A percentile compares a stretch with the other conserved stretches of the same genome.
Evolutionary conservation across 1,140 invertebrate genomes (phyloP).

Genomic region (Zaprionus ghesquierei): DNA sequence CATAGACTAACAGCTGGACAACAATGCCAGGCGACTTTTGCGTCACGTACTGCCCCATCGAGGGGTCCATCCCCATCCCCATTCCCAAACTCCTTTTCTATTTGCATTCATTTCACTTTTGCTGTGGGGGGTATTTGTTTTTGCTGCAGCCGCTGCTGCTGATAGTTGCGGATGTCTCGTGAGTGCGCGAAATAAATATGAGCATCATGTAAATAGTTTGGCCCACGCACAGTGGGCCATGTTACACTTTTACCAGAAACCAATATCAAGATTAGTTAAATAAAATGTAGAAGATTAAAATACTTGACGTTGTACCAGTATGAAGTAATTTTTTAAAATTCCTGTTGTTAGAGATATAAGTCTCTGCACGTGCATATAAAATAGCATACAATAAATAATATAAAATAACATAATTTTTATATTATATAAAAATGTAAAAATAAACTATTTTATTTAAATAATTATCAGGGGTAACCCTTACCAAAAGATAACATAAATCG

Average conservation of each 20-base stretch:
- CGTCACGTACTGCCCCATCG: constrained; percentile 29
- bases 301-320: no score
- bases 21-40: constrained; percentile 31
- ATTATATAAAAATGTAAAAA: no score
- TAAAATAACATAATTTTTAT: no score
- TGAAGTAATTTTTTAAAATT: no score
- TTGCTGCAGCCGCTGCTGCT: constrained; percentile 1
- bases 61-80: background rate
- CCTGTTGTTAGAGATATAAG: no score
- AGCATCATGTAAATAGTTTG: constrained; percentile 65
- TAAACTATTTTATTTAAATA: no score
- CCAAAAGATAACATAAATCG: no score
- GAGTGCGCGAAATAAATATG: constrained; percentile 68
- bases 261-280: background rate
- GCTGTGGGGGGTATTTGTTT: constrained; percentile 17
- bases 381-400: no score
- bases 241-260: background rate
- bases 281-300: background rate
- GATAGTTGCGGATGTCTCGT: constrained; percentile 36
- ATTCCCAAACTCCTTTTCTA: constrained; percentile 20
- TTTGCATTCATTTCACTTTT: constrained; percentile 51
- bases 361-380: no score
- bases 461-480: no score
- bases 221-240: constrained; percentile 42
- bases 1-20: constrained; percentile 36